phyloP scores from a whole-genome alignment of 2,797 vertebrate species.

The Alcedo quadribrachys region DNA sequence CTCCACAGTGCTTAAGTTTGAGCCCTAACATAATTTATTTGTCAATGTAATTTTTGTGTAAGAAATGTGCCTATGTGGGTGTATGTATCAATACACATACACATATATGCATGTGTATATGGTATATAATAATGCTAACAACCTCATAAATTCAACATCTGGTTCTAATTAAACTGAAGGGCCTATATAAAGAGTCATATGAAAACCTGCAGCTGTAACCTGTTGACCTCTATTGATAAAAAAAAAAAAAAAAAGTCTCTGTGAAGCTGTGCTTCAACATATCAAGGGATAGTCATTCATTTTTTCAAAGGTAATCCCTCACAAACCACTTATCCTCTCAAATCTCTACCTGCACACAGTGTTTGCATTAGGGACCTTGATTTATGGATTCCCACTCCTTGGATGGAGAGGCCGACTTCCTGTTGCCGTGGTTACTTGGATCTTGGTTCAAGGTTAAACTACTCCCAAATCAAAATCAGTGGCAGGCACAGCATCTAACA shows the following conservation, averaged over 20 bases:
- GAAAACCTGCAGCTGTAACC: constrained; percentile 75
- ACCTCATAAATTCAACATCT: constrained; percentile 75
- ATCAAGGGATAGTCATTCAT: constrained; percentile 77
- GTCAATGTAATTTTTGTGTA: neutral
- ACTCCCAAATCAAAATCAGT: constrained; percentile 80
- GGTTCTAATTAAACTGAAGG: constrained; percentile 80
- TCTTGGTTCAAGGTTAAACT: constrained; percentile 85
- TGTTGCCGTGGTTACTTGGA: constrained; percentile 84
- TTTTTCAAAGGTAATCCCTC: constrained; percentile 83
- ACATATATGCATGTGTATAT: neutral
- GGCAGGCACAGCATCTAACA: constrained; percentile 70
- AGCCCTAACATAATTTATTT: neutral
- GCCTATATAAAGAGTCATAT: constrained; percentile 44
- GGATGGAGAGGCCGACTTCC: constrained; percentile 78
- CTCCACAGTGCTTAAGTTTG: neutral
- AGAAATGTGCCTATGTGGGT: neutral
- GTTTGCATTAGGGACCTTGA: constrained; percentile 86
- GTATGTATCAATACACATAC: neutral
- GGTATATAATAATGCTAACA: constrained; percentile 62
- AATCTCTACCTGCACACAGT: constrained; percentile 83
- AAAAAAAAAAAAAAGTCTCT: constrained; percentile 45
- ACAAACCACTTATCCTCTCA: constrained; percentile 82
- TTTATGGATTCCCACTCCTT: constrained; percentile 82
- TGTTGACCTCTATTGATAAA: constrained; percentile 76
- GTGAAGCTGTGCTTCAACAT: constrained; percentile 71